These are phyloP conservation scores for Drosophila busckii DNA, from an alignment of 1,140 invertebrate genomes.

Conservation along the genomic window DNA sequence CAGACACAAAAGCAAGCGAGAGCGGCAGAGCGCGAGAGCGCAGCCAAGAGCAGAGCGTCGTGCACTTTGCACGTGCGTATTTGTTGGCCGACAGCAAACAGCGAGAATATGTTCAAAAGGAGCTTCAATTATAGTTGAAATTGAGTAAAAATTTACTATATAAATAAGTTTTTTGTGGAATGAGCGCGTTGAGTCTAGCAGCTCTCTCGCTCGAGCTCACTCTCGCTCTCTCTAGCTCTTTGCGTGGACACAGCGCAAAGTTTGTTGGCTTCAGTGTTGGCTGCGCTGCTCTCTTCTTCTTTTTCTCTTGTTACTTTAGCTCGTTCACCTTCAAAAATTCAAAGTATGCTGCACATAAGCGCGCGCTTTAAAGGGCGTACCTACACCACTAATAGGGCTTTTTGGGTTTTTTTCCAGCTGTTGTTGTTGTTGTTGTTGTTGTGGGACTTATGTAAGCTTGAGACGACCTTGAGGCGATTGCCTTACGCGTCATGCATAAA, in stretches of 20 bases:
- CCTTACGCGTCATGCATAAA: slow-evolving; percentile 23
- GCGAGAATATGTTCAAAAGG: no score
- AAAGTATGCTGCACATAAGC: slow-evolving; percentile 13
- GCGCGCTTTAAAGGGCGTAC: slow-evolving; percentile 17
- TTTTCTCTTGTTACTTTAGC: slow-evolving; percentile 43
- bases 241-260: slow-evolving; percentile 24
- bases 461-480: slow-evolving; percentile 46
- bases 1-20: slow-evolving; percentile 9
- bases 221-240: no score
- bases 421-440: slow-evolving; percentile 43
- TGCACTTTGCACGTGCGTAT: slow-evolving; percentile 63
- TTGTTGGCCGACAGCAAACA: no score
- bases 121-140: no score
- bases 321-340: slow-evolving; percentile 66
- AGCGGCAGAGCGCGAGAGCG: slow-evolving; percentile 4
- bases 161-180: slow-evolving; percentile 31
- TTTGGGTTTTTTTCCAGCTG: slow-evolving; percentile 17
- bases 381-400: slow-evolving; percentile 19
- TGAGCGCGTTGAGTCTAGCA: slow-evolving; percentile 40
- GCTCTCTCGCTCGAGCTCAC: no score
- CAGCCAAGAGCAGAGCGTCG: slow-evolving; percentile 8
- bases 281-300: no score
- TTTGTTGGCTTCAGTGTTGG: slow-evolving; percentile 71
- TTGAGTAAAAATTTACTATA: slow-evolving; percentile 22
- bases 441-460: slow-evolving; percentile 50